Conservation (phyloP, 2,888 invertebrate genomes). For the Helicoverpa assulta region DNA sequence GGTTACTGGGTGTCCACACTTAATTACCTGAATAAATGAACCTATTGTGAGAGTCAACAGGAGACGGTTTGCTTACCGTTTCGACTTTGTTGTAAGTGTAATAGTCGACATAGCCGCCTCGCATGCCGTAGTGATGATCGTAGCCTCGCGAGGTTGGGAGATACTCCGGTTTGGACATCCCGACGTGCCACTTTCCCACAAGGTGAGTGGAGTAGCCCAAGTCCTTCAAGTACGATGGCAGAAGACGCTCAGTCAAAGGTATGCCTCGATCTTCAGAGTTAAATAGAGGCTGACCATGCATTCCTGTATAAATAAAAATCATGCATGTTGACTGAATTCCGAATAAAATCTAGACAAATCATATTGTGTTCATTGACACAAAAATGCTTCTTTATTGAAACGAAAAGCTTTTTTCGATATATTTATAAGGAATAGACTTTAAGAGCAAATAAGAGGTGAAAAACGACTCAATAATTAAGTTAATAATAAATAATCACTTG, state of each 20-base stretch:
- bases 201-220: slow-evolving; percentile 95
- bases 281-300: slow-evolving; percentile 83
- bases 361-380: background rate
- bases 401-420: background rate
- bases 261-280: slow-evolving; percentile 87
- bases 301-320: slow-evolving; percentile 73
- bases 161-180: slow-evolving; percentile 93
- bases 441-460: no score
- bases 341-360: background rate
- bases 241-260: slow-evolving; percentile 87
- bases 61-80: slow-evolving; percentile 71
- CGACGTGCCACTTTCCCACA: slow-evolving; percentile 98
- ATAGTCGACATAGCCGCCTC: slow-evolving; percentile 94
- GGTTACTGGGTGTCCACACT: slow-evolving; percentile 46
- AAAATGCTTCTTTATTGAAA: background rate
- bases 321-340: background rate
- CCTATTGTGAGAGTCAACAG: slow-evolving; percentile 31
- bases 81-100: slow-evolving; percentile 89
- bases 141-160: slow-evolving; percentile 94
- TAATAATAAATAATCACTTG: background rate
- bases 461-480: no score
- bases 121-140: slow-evolving; percentile 94
- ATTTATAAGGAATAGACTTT: background rate
- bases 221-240: slow-evolving; percentile 91
- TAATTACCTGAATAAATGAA: slow-evolving; percentile 41